phyloP scores from a whole-genome alignment of 2,113 vertebrate genomes.

The Lanius collurio region DNA sequence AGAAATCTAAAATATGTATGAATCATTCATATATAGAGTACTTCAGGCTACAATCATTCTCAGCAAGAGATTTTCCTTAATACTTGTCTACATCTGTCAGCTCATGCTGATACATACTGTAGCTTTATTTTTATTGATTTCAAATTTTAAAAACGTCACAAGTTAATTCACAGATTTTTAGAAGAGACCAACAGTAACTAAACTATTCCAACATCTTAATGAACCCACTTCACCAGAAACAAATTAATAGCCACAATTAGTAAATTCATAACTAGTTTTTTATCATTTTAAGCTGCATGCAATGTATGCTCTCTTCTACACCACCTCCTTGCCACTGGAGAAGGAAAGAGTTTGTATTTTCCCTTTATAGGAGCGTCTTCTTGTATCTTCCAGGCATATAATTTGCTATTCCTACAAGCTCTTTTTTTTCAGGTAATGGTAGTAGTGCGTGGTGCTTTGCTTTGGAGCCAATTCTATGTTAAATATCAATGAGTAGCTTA shows the following conservation, averaged over 20 bases:
- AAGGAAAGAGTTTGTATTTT: neutral
- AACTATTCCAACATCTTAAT: neutral
- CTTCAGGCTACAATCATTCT: conserved; percentile 38
- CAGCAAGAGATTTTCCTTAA: conserved; percentile 58
- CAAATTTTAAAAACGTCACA: conserved; percentile 30
- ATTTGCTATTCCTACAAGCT: neutral
- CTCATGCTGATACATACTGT: conserved; percentile 50
- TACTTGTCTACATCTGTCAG: conserved; percentile 57
- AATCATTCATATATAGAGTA: conserved; percentile 21
- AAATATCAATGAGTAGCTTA: conserved; percentile 3
- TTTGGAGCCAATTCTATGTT: neutral
- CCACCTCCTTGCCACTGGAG: neutral
- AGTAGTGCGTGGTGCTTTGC: neutral
- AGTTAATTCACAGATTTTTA: conserved; percentile 43
- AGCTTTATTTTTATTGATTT: conserved; percentile 62
- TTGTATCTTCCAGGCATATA: neutral
- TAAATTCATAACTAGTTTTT: neutral
- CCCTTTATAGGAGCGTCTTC: neutral
- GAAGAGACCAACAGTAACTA: conserved; percentile 22
- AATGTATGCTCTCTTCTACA: neutral
- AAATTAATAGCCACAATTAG: neutral
- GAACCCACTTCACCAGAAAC: neutral
- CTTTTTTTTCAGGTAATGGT: conserved; percentile 2
- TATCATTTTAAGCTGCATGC: neutral
- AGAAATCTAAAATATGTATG: conserved; percentile 12